Percentiles rank a stretch among this genome's conserved stretches.
phyloP scores from a whole-genome alignment of 2,113 vertebrate genomes.

The Toxotes jaculatrix region DNA sequence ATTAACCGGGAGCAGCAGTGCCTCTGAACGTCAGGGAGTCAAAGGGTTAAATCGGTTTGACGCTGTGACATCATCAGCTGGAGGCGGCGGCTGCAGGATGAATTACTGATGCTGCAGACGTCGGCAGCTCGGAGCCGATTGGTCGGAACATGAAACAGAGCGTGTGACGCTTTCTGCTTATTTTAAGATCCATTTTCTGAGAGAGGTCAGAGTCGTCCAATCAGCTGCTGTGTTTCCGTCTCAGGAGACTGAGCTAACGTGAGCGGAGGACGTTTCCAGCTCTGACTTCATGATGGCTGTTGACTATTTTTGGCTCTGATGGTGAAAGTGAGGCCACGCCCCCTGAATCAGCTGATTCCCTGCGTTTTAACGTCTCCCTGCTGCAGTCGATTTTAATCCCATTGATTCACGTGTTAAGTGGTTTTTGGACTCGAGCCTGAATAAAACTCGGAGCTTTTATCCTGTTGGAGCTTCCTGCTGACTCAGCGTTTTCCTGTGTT shows the following conservation, averaged over 20 bases:
- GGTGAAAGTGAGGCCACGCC: too few species aligned
- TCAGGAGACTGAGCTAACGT: not conserved
- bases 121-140: slow-evolving; percentile 24
- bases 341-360: not conserved
- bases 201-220: not conserved
- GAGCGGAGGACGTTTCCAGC: not conserved
- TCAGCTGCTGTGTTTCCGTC: not conserved
- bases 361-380: not conserved
- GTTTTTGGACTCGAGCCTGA: slow-evolving; percentile 2
- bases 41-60: not conserved
- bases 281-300: not conserved
- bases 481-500: slow-evolving; percentile 1
- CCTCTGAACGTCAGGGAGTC: not conserved
- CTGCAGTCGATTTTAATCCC: slow-evolving; percentile 17
- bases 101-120: slow-evolving; percentile 48
- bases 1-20: too few species aligned
- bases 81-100: not conserved
- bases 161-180: slow-evolving; percentile 15
- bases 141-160: not conserved
- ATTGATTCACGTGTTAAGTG: slow-evolving; percentile 11
- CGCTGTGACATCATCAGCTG: not conserved
- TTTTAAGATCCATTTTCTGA: slow-evolving; percentile 29
- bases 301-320: not conserved
- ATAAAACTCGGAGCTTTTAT: not conserved
- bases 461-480: not conserved